These are phyloP conservation scores for Salvator merianae DNA, from an alignment of 2,113 vertebrate genomes.

Conservation along the genomic window DNA sequence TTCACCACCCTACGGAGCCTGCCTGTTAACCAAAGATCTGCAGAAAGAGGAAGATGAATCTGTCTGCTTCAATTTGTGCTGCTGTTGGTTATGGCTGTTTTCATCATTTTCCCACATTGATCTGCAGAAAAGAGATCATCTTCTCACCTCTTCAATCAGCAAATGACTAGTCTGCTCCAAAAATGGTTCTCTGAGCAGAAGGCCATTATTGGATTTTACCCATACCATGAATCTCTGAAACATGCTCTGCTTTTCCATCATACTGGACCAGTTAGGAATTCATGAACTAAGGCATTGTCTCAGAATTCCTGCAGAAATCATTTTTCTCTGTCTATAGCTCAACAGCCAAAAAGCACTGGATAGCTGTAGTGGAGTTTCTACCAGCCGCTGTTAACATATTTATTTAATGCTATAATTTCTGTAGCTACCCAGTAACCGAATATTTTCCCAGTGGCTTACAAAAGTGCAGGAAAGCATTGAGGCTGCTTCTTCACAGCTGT, in stretches of 20 bases:
- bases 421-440: too few relatives aligned
- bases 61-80: neutral
- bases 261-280: neutral
- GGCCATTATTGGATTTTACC: neutral
- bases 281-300: neutral
- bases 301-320: neutral
- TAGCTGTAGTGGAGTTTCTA: too few relatives aligned
- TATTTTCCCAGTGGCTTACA: neutral
- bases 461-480: neutral
- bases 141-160: neutral
- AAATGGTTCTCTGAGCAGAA: neutral
- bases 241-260: neutral
- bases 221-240: neutral
- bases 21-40: too few relatives aligned
- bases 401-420: too few relatives aligned
- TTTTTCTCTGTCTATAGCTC: neutral
- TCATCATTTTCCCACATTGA: neutral
- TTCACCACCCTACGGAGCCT: too few relatives aligned
- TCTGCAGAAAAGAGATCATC: neutral
- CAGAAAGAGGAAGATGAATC: neutral
- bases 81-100: neutral
- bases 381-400: too few relatives aligned
- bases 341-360: too few relatives aligned
- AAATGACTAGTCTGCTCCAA: neutral
- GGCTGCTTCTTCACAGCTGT: too few relatives aligned